Evolutionary conservation across 2,797 vertebrate genomes (phyloP).

Genomic region (Hypotaenidia philippensis): DNA sequence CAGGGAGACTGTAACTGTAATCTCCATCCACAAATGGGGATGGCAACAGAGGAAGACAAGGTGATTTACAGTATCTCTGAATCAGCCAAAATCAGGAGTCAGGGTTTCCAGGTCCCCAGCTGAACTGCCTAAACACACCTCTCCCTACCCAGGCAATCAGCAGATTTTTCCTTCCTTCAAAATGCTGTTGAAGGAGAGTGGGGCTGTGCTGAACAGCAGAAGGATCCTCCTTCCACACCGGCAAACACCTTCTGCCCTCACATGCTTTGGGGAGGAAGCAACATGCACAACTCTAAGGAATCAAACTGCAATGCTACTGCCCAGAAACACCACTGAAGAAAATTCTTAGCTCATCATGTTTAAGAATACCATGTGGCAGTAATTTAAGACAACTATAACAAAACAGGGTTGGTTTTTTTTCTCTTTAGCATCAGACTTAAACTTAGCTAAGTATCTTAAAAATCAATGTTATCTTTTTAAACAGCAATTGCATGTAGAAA

Average conservation of each 20-base stretch:
- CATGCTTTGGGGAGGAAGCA: not conserved
- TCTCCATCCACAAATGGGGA: not conserved
- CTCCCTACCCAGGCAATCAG: not conserved
- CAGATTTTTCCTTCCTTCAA: not conserved
- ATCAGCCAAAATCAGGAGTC: not conserved
- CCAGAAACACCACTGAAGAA: not conserved
- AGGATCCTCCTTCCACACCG: not conserved
- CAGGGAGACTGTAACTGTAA: not conserved
- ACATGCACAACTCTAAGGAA: not conserved
- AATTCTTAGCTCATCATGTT: not conserved
- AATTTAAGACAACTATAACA: not conserved
- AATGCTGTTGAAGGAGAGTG: not conserved
- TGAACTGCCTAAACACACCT: not conserved
- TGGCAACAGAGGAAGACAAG: not conserved
- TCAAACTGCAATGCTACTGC: not conserved
- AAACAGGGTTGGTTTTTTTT: not conserved
- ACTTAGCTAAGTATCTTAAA: not conserved
- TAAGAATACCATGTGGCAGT: not conserved
- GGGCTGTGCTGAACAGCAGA: not conserved
- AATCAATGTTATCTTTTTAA: not conserved
- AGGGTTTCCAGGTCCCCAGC: not conserved
- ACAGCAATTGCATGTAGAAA: conserved; percentile 41
- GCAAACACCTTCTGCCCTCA: not conserved
- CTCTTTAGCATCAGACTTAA: not conserved
- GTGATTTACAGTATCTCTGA: not conserved